These are phyloP conservation scores for Numida meleagris DNA, from an alignment of 2,113 vertebrate species.

Conservation along the genomic window DNA sequence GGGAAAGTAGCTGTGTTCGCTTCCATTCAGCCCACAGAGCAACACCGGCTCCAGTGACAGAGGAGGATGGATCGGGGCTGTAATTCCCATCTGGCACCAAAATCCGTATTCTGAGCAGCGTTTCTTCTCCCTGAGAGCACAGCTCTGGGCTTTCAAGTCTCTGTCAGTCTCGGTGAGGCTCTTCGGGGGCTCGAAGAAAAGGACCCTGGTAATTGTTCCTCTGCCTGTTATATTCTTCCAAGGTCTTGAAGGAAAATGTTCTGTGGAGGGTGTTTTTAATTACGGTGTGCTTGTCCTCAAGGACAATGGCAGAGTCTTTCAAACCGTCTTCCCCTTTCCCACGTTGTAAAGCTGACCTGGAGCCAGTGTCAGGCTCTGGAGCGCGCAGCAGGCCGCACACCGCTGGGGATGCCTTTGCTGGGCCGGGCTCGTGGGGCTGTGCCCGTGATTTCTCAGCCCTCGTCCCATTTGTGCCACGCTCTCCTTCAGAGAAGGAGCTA, in stretches of 20 bases:
- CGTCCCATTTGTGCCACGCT: neutral
- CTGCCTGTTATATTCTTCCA: neutral
- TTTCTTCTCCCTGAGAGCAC: constrained; percentile 49
- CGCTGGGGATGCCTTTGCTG: neutral
- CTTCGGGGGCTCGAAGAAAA: neutral
- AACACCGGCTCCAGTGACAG: constrained; percentile 54
- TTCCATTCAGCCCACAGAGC: constrained; percentile 75
- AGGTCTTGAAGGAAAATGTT: neutral
- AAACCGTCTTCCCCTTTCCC: neutral
- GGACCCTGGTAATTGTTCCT: neutral
- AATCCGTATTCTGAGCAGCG: constrained; percentile 63
- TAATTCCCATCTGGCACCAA: constrained; percentile 70
- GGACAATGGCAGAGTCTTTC: constrained; percentile 18
- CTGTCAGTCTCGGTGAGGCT: constrained; percentile 40
- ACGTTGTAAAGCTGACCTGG: neutral
- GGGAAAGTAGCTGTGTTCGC: constrained; percentile 63
- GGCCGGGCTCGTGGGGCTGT: too few relatives aligned
- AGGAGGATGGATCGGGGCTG: constrained; percentile 68
- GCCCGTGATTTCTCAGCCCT: neutral
- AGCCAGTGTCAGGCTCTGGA: neutral
- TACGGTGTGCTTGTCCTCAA: constrained; percentile 11
- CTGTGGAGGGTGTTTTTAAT: neutral
- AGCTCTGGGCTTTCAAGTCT: constrained; percentile 32
- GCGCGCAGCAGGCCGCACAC: neutral
- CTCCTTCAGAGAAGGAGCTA: neutral